A percentile compares a stretch with the other conserved stretches of the same genome.
phyloP scores from a whole-genome alignment of 2,113 vertebrate species.

The Percopsis transmontana region DNA sequence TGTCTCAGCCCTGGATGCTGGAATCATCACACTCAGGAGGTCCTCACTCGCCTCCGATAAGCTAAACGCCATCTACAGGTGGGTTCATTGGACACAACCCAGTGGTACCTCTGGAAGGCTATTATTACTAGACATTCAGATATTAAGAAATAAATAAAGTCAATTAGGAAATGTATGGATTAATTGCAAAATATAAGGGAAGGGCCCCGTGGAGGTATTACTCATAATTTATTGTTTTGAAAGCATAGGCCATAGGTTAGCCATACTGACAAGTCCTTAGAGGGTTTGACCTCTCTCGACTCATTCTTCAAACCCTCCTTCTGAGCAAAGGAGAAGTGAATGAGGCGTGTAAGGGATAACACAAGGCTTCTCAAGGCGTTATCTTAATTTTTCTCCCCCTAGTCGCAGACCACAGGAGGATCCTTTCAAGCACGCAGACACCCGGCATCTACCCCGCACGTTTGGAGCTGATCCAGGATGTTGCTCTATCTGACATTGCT shows the following conservation, averaged over 20 bases:
- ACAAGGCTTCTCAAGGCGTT: slow-evolving; percentile 19
- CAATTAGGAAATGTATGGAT: neutral
- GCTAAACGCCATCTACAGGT: slow-evolving; percentile 50
- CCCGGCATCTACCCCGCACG: slow-evolving; percentile 23
- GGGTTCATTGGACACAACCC: slow-evolving; percentile 18
- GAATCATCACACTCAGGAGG: slow-evolving; percentile 32
- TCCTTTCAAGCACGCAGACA: slow-evolving; percentile 4
- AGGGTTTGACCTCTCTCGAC: neutral
- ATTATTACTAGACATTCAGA: neutral
- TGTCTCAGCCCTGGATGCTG: slow-evolving; percentile 44
- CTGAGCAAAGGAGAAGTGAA: slow-evolving; percentile 58
- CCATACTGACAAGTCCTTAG: neutral
- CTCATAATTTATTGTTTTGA: neutral
- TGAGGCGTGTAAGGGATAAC: slow-evolving; percentile 24
- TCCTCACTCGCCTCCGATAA: slow-evolving; percentile 2
- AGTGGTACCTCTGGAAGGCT: neutral
- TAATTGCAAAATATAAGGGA: neutral
- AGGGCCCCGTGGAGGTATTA: too few relatives aligned
- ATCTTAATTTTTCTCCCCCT: slow-evolving; percentile 27
- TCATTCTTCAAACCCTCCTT: slow-evolving; percentile 17
- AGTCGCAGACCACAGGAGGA: slow-evolving; percentile 13
- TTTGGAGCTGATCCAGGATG: slow-evolving; percentile 67
- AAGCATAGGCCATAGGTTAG: neutral
- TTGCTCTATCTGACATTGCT: slow-evolving; percentile 55
- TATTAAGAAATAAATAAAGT: neutral